Percentiles rank a stretch among this genome's conserved stretches.
phyloP scores from a whole-genome alignment of 1,140 invertebrate genomes.

The Zaprionus ornatus region DNA sequence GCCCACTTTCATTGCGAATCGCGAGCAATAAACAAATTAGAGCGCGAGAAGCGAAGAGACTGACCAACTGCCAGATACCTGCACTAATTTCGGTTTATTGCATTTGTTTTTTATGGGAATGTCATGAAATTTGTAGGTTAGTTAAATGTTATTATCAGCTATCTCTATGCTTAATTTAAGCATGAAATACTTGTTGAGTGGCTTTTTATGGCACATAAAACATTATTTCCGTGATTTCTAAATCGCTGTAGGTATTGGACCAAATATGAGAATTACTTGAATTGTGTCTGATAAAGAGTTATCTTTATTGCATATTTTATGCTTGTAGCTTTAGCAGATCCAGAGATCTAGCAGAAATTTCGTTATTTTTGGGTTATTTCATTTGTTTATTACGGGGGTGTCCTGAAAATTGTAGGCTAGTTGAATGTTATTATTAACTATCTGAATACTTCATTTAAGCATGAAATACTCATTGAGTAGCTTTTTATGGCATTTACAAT shows the following conservation, averaged over 20 bases:
- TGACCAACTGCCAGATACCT: background rate
- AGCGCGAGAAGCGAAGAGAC: background rate
- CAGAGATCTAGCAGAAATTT: background rate
- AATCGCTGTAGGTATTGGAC: background rate
- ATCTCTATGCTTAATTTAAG: background rate
- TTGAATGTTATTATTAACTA: background rate
- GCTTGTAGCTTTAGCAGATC: background rate
- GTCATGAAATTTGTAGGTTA: background rate
- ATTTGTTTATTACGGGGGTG: background rate
- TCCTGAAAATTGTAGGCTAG: background rate
- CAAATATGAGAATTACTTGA: background rate
- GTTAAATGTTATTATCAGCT: background rate
- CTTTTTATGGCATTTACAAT: background rate
- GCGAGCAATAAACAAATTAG: background rate
- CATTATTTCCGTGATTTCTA: background rate
- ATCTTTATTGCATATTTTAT: background rate
- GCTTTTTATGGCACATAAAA: background rate
- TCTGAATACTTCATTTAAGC: background rate
- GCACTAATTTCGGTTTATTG: background rate
- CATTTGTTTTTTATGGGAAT: background rate
- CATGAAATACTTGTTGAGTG: background rate
- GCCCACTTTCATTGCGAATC: slow-evolving; percentile 9
- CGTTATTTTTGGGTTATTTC: background rate
- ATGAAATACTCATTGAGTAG: background rate
- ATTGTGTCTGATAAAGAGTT: background rate